Evolutionary conservation across 2,797 vertebrate species (phyloP).

Genomic region (Eulemur mongoz): DNA sequence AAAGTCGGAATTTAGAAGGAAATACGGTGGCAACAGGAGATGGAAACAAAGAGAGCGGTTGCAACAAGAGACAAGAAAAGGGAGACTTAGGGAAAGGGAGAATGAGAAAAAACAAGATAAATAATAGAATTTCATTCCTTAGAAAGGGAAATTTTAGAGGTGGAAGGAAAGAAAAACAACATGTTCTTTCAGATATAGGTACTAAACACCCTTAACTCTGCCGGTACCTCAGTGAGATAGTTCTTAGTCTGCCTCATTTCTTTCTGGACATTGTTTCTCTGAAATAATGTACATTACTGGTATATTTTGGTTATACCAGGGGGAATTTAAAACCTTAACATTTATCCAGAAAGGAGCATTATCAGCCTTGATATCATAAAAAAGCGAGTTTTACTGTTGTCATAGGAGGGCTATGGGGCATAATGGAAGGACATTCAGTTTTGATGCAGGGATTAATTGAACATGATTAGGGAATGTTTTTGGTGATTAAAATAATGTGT

Average conservation of each 20-base stretch:
- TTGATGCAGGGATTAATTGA: background rate
- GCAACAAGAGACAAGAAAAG: background rate
- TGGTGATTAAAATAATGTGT: background rate
- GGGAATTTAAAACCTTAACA: background rate
- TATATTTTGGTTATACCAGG: background rate
- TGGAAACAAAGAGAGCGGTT: conserved; percentile 10
- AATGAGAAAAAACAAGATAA: conserved; percentile 10
- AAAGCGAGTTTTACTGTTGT: background rate
- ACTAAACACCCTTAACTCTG: background rate
- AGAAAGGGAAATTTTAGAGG: background rate
- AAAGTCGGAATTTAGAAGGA: conserved; percentile 49
- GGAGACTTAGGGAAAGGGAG: background rate
- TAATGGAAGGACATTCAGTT: background rate
- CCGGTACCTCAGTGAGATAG: background rate
- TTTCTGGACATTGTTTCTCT: background rate
- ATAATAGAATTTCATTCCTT: background rate
- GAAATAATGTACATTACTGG: background rate
- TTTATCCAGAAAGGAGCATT: background rate
- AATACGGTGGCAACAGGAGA: background rate
- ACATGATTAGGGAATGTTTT: background rate
- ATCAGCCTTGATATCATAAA: background rate
- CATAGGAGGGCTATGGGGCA: background rate
- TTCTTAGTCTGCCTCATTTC: background rate
- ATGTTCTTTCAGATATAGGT: background rate
- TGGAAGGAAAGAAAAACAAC: background rate